Percentiles rank a stretch among this genome's conserved stretches.
phyloP scores from a whole-genome alignment of 2,888 invertebrate genomes.

The Pharmacophagus antenor region DNA sequence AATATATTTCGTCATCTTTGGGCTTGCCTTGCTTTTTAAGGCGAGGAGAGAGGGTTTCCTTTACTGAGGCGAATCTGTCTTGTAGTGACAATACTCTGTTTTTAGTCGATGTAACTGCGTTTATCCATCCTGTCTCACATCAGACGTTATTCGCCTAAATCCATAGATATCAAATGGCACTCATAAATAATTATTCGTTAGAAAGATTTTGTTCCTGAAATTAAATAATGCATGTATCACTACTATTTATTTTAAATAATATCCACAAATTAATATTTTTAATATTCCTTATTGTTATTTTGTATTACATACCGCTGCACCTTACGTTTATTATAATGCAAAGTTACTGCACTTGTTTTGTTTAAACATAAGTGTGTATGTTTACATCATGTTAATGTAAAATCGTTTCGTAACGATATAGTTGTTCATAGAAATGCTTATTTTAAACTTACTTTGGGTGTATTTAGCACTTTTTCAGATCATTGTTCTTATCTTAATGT shows the following conservation, averaged over 20 bases:
- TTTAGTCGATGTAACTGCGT: not conserved
- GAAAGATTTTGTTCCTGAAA: not conserved
- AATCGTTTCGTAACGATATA: too few relatives aligned
- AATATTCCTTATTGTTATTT: too few relatives aligned
- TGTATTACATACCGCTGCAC: too few relatives aligned
- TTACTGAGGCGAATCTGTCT: not conserved
- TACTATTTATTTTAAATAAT: not conserved
- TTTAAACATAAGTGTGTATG: too few relatives aligned
- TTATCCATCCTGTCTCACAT: not conserved
- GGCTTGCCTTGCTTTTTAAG: too few relatives aligned
- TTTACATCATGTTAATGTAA: too few relatives aligned
- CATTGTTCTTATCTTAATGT: conserved; percentile 31
- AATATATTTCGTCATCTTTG: too few relatives aligned
- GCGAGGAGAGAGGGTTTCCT: too few relatives aligned
- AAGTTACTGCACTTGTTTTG: too few relatives aligned
- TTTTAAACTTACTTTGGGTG: conserved; percentile 13
- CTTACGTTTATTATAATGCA: too few relatives aligned
- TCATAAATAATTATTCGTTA: conserved; percentile 1
- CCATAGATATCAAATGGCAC: conserved; percentile 1
- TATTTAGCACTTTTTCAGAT: conserved; percentile 33
- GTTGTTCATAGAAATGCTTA: too few relatives aligned
- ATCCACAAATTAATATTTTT: not conserved
- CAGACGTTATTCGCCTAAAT: not conserved
- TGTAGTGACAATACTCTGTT: not conserved
- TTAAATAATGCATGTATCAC: not conserved